These are phyloP conservation scores for Perodicticus potto DNA, from an alignment of 2,797 vertebrate species.

Conservation along the genomic window DNA sequence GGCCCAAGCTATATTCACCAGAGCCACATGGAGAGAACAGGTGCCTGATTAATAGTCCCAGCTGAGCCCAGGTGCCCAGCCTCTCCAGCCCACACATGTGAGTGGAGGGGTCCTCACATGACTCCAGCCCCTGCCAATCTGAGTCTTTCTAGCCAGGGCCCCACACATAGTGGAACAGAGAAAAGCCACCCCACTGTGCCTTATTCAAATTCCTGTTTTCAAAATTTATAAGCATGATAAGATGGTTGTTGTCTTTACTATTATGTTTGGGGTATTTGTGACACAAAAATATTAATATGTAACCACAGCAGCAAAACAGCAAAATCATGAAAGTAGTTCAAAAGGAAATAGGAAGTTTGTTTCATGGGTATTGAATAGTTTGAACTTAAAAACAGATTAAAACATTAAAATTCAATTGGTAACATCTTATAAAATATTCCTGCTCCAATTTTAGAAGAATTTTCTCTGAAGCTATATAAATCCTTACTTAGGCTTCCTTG, in stretches of 20 bases:
- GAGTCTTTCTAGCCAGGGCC: neutral
- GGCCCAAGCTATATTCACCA: accelerated
- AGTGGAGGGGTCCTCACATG: too few species aligned
- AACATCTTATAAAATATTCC: neutral
- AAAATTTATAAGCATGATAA: too few species aligned
- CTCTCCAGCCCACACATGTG: neutral
- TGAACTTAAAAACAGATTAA: neutral
- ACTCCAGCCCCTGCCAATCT: neutral
- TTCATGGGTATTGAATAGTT: neutral
- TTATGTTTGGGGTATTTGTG: neutral
- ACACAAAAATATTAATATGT: neutral
- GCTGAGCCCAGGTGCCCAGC: neutral
- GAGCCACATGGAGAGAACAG: neutral
- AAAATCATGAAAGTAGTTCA: neutral
- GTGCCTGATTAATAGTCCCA: neutral
- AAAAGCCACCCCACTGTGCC: neutral
- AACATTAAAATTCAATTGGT: neutral
- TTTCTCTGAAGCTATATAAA: neutral
- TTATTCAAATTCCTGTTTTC: neutral
- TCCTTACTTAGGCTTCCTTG: neutral
- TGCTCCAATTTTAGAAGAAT: neutral
- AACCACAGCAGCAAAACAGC: neutral
- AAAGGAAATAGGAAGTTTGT: neutral
- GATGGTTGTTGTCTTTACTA: neutral
- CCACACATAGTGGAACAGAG: neutral